Evolutionary conservation across 2,113 vertebrate species (phyloP).

Genomic region (Neogobius melanostomus): DNA sequence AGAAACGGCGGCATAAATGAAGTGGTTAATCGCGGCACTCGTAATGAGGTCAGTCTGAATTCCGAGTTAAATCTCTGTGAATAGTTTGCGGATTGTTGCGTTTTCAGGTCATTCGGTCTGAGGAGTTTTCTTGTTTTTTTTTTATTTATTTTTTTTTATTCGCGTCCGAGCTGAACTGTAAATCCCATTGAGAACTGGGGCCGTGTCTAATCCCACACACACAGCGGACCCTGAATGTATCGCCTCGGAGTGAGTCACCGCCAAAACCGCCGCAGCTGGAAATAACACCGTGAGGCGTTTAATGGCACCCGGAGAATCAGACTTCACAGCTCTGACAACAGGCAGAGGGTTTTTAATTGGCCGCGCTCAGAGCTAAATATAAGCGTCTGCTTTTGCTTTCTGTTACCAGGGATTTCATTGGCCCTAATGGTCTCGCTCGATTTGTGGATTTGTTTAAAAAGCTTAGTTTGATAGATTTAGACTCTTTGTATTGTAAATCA

Average conservation of each 20-base stretch:
- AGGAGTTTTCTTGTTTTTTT: background rate
- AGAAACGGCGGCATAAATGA: too few relatives aligned
- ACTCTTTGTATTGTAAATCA: too few relatives aligned
- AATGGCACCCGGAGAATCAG: background rate
- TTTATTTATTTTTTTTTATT: background rate
- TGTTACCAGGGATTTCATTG: too few relatives aligned
- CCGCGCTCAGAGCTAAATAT: too few relatives aligned
- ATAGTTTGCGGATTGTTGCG: background rate
- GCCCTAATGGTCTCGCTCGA: too few relatives aligned
- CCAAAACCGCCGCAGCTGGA: background rate
- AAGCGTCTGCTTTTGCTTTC: too few relatives aligned
- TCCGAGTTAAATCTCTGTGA: background rate
- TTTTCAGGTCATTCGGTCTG: background rate
- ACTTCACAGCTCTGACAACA: background rate
- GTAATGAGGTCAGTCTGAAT: background rate
- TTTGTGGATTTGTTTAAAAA: too few relatives aligned
- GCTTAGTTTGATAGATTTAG: too few relatives aligned
- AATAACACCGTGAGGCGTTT: slow-evolving; percentile 2
- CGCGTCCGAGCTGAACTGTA: background rate
- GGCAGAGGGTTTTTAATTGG: background rate
- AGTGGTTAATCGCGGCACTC: too few relatives aligned
- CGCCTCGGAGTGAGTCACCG: slow-evolving; percentile 8
- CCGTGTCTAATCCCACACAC: background rate
- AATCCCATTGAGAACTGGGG: background rate
- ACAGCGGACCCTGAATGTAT: background rate